These are phyloP conservation scores for Tympanoctomys barrerae DNA, from an alignment of 2,797 vertebrate genomes.

Conservation along the genomic window DNA sequence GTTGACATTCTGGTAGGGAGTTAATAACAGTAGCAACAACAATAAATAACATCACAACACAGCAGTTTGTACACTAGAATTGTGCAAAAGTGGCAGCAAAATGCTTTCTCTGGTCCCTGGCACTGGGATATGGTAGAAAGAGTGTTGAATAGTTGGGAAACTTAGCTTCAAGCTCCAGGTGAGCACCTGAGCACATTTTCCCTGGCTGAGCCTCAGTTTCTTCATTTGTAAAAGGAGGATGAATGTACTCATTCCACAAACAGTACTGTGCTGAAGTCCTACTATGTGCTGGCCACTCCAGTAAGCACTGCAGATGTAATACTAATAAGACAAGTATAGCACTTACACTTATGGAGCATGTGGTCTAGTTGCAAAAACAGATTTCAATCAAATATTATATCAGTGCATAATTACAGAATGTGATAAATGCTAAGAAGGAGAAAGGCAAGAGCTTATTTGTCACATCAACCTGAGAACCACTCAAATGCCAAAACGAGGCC, in stretches of 20 bases:
- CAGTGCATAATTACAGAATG: constrained; percentile 24
- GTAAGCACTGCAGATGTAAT: neutral
- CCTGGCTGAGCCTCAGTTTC: neutral
- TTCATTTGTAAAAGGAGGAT: neutral
- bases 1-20: neutral
- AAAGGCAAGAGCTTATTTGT: neutral
- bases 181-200: neutral
- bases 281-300: neutral
- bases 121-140: neutral
- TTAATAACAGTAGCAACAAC: neutral
- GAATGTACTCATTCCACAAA: constrained; percentile 9
- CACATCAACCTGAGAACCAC: constrained; percentile 22
- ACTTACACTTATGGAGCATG: neutral
- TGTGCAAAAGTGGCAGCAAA: neutral
- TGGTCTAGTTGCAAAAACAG: constrained; percentile 10
- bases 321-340: neutral
- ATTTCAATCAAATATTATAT: neutral
- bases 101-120: neutral
- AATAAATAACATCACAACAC: neutral
- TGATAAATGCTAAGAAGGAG: neutral
- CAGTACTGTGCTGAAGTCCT: neutral
- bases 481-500: neutral
- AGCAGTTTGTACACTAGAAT: neutral
- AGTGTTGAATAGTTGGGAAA: neutral
- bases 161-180: neutral